Conservation (phyloP, 2,113 vertebrate genomes). For the Otis tarda region DNA sequence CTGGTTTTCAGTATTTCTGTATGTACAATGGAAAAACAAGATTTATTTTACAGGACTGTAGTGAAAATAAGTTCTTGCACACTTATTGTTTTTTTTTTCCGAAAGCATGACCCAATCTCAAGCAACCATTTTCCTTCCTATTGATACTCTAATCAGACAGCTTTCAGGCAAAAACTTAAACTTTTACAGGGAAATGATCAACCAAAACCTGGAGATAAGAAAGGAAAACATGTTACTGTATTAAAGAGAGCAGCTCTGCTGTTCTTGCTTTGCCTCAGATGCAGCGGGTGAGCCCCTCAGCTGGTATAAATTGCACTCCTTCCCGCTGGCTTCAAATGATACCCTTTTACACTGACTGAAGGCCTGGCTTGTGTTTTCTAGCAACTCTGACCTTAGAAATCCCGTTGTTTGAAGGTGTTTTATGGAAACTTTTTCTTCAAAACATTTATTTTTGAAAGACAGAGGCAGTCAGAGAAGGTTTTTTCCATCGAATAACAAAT, state of each 20-base stretch:
- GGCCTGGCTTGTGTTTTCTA: not conserved
- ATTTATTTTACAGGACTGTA: not conserved
- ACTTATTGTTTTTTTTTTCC: not conserved
- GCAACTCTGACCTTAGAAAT: constrained; percentile 11
- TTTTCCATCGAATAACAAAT: not conserved
- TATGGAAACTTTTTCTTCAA: not conserved
- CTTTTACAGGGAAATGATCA: not conserved
- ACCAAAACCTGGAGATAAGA: not conserved
- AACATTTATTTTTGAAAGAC: not conserved
- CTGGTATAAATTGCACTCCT: not conserved
- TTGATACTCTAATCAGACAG: not conserved
- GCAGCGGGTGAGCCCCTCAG: not conserved
- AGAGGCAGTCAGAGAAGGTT: not conserved
- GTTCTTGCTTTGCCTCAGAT: not conserved
- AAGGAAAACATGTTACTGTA: not conserved
- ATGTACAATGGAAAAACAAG: not conserved
- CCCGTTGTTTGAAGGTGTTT: not conserved
- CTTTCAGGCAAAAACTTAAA: not conserved
- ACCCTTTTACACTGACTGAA: not conserved
- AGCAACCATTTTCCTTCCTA: not conserved
- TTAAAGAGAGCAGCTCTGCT: not conserved
- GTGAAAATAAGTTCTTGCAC: not conserved
- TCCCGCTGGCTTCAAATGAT: not conserved
- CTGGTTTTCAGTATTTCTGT: not conserved
- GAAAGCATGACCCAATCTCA: not conserved